Evolutionary conservation across 2,797 vertebrate species (phyloP).

Genomic region (Echeneis naucrates): DNA sequence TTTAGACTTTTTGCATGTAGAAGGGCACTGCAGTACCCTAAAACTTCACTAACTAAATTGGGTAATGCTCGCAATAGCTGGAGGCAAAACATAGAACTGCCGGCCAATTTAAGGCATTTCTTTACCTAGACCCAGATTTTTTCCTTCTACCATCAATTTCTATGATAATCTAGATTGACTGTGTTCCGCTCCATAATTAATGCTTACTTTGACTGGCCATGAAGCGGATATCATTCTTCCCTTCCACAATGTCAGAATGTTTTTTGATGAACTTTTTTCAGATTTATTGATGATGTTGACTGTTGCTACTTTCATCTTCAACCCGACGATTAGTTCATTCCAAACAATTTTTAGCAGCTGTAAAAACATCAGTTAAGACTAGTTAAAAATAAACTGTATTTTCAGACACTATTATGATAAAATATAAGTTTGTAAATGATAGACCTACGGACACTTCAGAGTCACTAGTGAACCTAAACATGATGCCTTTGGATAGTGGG

Average conservation of each 20-base stretch:
- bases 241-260: neutral
- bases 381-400: slow-evolving; percentile 2
- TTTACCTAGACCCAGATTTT: no score
- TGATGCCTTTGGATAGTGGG: no score
- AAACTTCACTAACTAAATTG: neutral
- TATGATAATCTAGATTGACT: neutral
- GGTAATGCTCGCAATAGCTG: neutral
- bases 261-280: neutral
- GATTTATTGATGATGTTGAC: neutral
- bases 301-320: neutral
- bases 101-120: no score
- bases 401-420: slow-evolving; percentile 7
- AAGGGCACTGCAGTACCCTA: no score
- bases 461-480: no score
- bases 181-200: neutral
- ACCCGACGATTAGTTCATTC: neutral
- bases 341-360: neutral
- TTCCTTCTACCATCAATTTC: neutral
- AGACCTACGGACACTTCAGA: no score
- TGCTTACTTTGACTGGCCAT: no score
- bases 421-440: neutral
- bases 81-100: neutral
- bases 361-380: no score
- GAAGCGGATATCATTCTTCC: neutral
- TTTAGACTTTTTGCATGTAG: no score